Evolutionary conservation across 2,797 vertebrate species (phyloP).

Genomic region (Tadarida brasiliensis): DNA sequence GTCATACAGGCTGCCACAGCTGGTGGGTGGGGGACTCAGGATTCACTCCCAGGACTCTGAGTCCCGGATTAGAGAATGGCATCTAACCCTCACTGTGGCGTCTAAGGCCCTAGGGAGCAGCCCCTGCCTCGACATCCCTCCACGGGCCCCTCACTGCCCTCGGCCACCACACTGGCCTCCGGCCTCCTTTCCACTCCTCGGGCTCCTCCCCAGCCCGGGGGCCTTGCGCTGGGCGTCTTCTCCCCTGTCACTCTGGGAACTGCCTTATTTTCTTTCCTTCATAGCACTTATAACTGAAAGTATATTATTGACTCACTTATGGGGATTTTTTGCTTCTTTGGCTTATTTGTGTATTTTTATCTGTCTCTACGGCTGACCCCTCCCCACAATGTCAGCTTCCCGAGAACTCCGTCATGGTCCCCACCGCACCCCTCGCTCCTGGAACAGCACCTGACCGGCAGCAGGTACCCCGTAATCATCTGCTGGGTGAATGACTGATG

Average conservation of each 20-base stretch:
- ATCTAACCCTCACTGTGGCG: not conserved
- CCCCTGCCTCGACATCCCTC: not conserved
- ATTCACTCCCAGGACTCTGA: not conserved
- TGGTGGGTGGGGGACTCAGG: not conserved
- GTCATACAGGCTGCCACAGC: not conserved
- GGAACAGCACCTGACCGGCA: not conserved
- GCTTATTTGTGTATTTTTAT: not conserved
- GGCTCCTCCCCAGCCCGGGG: not conserved
- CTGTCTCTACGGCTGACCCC: not conserved
- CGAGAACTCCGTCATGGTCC: not conserved
- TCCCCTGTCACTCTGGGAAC: not conserved
- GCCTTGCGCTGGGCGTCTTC: not conserved
- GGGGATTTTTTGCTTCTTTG: not conserved
- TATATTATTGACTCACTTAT: not conserved
- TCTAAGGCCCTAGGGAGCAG: not conserved
- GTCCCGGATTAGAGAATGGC: not conserved
- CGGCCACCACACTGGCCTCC: not conserved
- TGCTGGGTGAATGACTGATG: not conserved
- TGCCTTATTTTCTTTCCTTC: not conserved
- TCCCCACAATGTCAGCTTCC: not conserved
- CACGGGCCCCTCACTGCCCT: rapidly evolving
- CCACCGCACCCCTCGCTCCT: not conserved
- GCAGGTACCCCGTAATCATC: not conserved
- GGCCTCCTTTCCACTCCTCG: not conserved
- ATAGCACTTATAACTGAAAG: not conserved